These are phyloP conservation scores for Peromyscus maniculatus DNA, from an alignment of 2,113 vertebrate species.

Conservation along the genomic window DNA sequence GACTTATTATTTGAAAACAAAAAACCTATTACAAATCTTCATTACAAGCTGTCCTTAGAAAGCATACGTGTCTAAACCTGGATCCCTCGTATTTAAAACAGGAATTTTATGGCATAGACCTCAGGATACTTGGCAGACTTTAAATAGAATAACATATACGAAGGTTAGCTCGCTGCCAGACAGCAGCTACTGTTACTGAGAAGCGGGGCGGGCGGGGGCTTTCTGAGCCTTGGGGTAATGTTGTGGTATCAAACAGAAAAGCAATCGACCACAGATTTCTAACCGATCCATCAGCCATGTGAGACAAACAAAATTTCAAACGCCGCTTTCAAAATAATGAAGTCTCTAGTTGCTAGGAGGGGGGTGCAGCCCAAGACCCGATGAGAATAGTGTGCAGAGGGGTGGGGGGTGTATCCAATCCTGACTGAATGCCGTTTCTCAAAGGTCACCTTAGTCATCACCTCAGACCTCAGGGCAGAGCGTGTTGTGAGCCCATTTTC, in stretches of 20 bases:
- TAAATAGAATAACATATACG: slow-evolving; percentile 39
- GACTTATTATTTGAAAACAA: not conserved
- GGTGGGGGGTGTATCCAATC: not conserved
- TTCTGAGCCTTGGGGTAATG: not conserved
- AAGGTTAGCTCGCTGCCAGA: slow-evolving; percentile 8
- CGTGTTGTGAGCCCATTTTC: not conserved
- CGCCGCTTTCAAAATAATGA: not conserved
- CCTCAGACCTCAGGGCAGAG: not conserved
- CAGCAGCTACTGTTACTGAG: slow-evolving; percentile 28
- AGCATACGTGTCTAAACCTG: not conserved
- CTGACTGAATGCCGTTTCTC: not conserved
- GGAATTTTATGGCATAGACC: not conserved
- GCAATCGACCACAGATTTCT: not conserved
- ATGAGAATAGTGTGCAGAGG: not conserved
- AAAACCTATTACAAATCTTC: slow-evolving; percentile 11
- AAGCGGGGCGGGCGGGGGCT: not conserved
- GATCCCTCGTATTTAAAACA: slow-evolving; percentile 5
- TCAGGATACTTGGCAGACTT: slow-evolving; percentile 7
- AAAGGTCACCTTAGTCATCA: slow-evolving; percentile 61
- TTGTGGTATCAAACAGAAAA: not conserved
- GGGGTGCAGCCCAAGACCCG: not conserved
- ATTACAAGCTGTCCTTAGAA: not conserved
- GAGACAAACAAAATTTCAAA: not conserved
- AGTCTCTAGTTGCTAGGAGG: rapidly evolving
- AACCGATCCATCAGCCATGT: not conserved